These are phyloP conservation scores for Thereva nobilitata DNA, from an alignment of 2,888 invertebrate genomes.

Conservation along the genomic window DNA sequence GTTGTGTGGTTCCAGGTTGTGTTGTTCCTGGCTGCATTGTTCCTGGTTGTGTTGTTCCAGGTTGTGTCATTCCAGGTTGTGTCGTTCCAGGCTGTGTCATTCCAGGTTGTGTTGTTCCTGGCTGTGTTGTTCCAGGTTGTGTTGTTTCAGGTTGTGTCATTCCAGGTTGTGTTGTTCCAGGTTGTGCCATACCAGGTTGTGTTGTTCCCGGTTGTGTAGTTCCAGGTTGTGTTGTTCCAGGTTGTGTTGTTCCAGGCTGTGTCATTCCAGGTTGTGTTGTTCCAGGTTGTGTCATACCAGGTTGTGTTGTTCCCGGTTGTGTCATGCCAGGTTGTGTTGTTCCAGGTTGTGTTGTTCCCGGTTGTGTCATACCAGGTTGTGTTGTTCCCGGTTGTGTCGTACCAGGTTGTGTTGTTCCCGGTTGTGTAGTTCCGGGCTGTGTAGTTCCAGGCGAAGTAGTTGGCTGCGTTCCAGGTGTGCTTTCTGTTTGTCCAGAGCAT, in stretches of 20 bases:
- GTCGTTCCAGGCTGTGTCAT: not conserved
- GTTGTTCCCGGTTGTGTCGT: conserved; percentile 8
- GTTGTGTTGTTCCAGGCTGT: too few species aligned
- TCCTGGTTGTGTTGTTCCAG: conserved; percentile 2
- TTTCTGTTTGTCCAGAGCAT: conserved; percentile 29
- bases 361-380: conserved; percentile 30
- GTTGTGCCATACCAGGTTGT: not conserved
- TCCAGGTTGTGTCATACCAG: not conserved
- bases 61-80: not conserved
- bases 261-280: not conserved
- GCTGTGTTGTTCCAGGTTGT: conserved; percentile 22
- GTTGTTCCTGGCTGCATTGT: not conserved
- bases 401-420: conserved; percentile 35
- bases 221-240: too few species aligned
- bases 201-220: conserved; percentile 39
- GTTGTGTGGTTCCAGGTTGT: conserved; percentile 26
- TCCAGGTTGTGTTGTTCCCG: conserved; percentile 23
- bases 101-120: not conserved
- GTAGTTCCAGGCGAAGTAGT: not conserved
- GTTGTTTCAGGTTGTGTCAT: not conserved
- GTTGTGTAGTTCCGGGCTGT: conserved; percentile 21
- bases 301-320: not conserved
- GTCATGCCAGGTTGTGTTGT: conserved; percentile 2
- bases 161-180: conserved; percentile 21
- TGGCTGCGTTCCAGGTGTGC: conserved; percentile 2